Conservation (phyloP, 1,140 invertebrate genomes). For the Bombus waltoni region DNA sequence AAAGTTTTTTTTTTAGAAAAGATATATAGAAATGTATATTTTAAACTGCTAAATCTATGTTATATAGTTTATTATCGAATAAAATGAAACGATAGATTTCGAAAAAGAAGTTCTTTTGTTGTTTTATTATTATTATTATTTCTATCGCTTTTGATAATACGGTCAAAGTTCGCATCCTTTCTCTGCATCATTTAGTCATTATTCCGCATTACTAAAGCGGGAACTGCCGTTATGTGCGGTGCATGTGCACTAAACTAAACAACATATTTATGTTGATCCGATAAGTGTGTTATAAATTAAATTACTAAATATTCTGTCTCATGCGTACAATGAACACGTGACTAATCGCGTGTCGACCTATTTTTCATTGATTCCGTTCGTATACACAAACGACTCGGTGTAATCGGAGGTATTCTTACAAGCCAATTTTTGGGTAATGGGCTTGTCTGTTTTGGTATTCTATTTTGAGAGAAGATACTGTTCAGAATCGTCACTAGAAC, state of each 20-base stretch:
- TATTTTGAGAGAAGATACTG: constrained; percentile 41
- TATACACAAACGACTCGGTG: background rate
- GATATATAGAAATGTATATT: background rate
- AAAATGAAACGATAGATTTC: no score
- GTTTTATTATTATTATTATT: background rate
- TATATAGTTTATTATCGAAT: no score
- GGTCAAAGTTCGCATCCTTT: constrained; percentile 40
- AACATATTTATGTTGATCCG: constrained; percentile 6
- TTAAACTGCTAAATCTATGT: background rate
- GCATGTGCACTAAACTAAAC: background rate
- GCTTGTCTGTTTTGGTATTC: background rate
- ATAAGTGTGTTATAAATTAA: constrained; percentile 38
- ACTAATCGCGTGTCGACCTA: background rate
- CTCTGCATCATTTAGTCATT: background rate
- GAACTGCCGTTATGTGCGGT: background rate
- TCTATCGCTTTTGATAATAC: background rate
- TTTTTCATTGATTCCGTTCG: background rate
- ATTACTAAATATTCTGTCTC: constrained; percentile 7
- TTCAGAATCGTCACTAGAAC: constrained; percentile 14
- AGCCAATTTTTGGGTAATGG: constrained; percentile 51
- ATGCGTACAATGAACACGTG: background rate
- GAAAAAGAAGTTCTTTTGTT: background rate
- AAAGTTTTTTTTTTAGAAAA: background rate
- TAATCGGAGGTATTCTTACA: background rate
- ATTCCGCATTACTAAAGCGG: constrained; percentile 5